Evolutionary conservation across 2,888 invertebrate genomes (phyloP), one percentile per base, ranked within the genome.

Genomic region (Harmothoe impar): DNA sequence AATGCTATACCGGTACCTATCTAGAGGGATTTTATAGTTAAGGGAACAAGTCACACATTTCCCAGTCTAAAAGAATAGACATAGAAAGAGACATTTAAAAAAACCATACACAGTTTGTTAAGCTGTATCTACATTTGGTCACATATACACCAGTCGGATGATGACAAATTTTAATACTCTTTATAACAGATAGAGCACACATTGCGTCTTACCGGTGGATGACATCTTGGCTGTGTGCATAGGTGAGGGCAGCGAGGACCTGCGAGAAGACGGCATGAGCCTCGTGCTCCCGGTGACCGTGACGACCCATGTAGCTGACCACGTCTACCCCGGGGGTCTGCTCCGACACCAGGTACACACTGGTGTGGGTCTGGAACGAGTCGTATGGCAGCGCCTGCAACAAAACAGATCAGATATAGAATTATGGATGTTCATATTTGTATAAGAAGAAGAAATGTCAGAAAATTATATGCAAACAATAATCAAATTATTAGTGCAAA

Each of bases 131-230:
- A n/a, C n/a, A n/a, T n/a, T n/a, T n/a, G n/a, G n/a, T n/a, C n/a
- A n/a, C n/a, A n/a, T n/a, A n/a, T n/a, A n/a, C n/a, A n/a, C n/a
- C n/a, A n/a, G n/a, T n/a, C n/a, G n/a, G n/a, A n/a, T n/a, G n/a
- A n/a, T n/a, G n/a, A n/a, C n/a, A n/a, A n/a, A n/a, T n/a, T n/a
- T n/a, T n/a, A n/a, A n/a, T n/a, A n/a, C n/a, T n/a, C n/a, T n/a
- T n/a, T n/a, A n/a, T n/a, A n/a, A n/a, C n/a, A n/a, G n/a, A n/a
- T n/a, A n/a, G n/a, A n/a, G n/a, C n/a, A n/a, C n/a, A n/a, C n/a
- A n/a, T n/a, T n/a, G n/a, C n/a, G n/a, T n/a, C n/a, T n/a, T 81
- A 81, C 81, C 81, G 81, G 43, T 81, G 81, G 43, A 81, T n/a
- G 35, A 81, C 81, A 12, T 43, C 81, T 23, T 25, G 20, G 81